Conservation (phyloP, 2,113 vertebrate species). For the Paraplagusia blochii region DNA sequence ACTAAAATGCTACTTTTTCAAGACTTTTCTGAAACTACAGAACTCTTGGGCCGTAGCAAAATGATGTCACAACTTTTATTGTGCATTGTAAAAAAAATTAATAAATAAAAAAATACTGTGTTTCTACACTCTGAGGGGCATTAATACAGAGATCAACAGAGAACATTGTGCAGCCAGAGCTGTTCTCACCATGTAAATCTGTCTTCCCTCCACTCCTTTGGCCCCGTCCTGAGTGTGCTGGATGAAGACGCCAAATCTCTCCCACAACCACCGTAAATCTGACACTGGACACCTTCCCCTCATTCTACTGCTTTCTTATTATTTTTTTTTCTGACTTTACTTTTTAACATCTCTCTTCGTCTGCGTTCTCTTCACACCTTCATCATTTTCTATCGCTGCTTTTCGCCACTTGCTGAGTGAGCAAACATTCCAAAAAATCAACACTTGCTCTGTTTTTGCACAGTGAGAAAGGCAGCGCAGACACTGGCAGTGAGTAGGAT, state of each 20-base stretch:
- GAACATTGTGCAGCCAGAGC: constrained; percentile 44
- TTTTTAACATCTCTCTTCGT: not conserved
- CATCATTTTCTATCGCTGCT: constrained; percentile 12
- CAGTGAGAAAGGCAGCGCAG: constrained; percentile 15
- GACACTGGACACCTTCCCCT: constrained; percentile 56
- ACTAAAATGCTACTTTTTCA: no score
- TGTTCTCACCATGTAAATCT: constrained; percentile 70
- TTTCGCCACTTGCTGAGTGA: not conserved
- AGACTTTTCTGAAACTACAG: no score
- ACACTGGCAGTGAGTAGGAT: constrained; percentile 49
- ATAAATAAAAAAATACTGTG: no score
- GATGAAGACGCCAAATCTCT: constrained; percentile 56
- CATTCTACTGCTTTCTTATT: constrained; percentile 26
- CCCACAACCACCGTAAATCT: constrained; percentile 69
- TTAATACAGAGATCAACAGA: constrained; percentile 41
- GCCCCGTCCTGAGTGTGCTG: constrained; percentile 50
- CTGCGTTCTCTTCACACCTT: not conserved
- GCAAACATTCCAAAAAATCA: not conserved
- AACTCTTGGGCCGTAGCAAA: no score
- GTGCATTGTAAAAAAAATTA: constrained; percentile 2
- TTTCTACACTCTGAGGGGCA: constrained; percentile 1
- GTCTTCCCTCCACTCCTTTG: constrained; percentile 55
- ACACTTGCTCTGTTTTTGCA: not conserved
- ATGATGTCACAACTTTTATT: not conserved
- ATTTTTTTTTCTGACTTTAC: constrained; percentile 2